These are phyloP conservation scores for Dendrophyllia cribrosa DNA, from an alignment of 64 coral and sea anemone genomes.

Conservation along the genomic window DNA sequence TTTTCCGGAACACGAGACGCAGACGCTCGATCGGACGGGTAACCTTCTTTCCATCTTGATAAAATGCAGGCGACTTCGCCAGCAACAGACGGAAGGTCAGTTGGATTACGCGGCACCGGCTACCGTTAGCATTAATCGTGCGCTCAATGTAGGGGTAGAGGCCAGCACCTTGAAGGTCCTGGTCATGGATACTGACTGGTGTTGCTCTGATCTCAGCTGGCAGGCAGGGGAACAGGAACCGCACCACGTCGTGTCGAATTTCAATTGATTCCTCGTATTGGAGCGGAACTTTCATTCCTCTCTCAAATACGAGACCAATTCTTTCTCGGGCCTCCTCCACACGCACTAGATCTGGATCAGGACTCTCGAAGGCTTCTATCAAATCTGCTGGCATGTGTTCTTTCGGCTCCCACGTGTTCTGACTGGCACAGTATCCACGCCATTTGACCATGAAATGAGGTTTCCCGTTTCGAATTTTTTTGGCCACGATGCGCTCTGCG, in stretches of 20 bases:
- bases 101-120: neutral
- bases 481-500: neutral
- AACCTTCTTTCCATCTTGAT: too few relatives aligned
- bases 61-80: too few relatives aligned
- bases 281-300: neutral
- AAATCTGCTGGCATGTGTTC: too few relatives aligned
- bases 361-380: too few relatives aligned
- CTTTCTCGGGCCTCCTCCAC: too few relatives aligned
- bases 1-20: too few relatives aligned
- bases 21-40: too few relatives aligned
- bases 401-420: too few relatives aligned
- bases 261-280: too few relatives aligned
- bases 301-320: neutral
- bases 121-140: neutral
- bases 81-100: neutral
- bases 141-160: neutral
- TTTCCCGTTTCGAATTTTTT: too few relatives aligned
- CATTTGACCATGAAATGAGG: too few relatives aligned
- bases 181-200: neutral
- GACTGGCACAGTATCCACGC: neutral
- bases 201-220: neutral
- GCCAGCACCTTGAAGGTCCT: neutral
- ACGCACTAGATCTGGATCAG: too few relatives aligned
- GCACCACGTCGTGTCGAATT: neutral
- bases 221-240: conserved; percentile 6